Percentiles rank a stretch among this genome's conserved stretches.
Evolutionary conservation across 2,888 invertebrate genomes (phyloP).

Genomic region (Spialia ferax): DNA sequence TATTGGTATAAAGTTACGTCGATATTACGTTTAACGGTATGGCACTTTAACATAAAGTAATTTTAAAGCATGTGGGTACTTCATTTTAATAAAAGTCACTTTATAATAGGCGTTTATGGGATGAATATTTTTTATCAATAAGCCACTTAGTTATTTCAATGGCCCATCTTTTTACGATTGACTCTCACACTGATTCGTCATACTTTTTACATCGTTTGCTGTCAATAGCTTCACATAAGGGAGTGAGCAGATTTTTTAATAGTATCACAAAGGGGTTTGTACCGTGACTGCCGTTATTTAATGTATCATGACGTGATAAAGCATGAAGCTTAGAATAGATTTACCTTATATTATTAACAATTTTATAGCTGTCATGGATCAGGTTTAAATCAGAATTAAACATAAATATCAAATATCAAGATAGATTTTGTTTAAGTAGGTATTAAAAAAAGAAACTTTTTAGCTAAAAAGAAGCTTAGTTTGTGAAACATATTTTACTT

Average conservation of each 20-base stretch:
- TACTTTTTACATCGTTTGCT: constrained; percentile 71
- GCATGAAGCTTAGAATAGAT: not conserved
- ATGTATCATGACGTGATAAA: constrained; percentile 26
- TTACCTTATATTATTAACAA: not conserved
- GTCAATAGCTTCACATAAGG: constrained; percentile 54
- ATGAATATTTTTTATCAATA: constrained; percentile 73
- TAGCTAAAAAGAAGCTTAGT: too few species aligned
- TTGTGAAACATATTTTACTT: too few species aligned
- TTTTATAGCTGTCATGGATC: not conserved
- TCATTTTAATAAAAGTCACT: constrained; percentile 64
- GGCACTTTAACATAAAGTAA: constrained; percentile 46
- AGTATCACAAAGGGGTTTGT: constrained; percentile 49
- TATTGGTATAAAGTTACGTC: constrained; percentile 29
- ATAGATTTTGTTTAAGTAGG: too few species aligned
- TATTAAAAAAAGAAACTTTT: too few species aligned
- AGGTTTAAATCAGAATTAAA: not conserved
- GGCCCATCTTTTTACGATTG: constrained; percentile 57
- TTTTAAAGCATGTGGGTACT: constrained; percentile 74
- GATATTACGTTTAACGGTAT: constrained; percentile 35
- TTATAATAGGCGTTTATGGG: constrained; percentile 58
- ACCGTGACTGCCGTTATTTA: constrained; percentile 48
- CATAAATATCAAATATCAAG: too few species aligned
- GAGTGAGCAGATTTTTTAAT: constrained; percentile 48
- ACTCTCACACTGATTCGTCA: constrained; percentile 73
- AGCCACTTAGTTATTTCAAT: constrained; percentile 56